These are phyloP conservation scores for Chaenodraco wilsoni DNA, from an alignment of 2,797 vertebrate genomes.

Conservation along the genomic window DNA sequence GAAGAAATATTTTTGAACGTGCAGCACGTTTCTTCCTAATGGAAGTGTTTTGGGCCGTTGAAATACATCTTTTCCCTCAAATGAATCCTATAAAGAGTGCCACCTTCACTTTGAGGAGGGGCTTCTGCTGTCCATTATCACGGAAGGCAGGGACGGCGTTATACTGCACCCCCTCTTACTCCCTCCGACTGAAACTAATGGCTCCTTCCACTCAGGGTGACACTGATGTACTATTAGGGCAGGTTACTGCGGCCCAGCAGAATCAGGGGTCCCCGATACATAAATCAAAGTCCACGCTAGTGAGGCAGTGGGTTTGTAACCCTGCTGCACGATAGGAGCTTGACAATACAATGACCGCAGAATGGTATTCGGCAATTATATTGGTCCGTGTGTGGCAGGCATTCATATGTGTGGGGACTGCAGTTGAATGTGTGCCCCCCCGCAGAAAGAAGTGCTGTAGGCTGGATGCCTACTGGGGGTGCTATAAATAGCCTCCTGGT, in stretches of 20 bases:
- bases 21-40: too few species aligned
- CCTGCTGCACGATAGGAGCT: conserved; percentile 6
- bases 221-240: conserved; percentile 73
- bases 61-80: too few species aligned
- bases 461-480: conserved; percentile 64
- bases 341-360: neutral
- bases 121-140: conserved; percentile 33
- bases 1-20: too few species aligned
- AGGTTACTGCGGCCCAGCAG: conserved; percentile 61
- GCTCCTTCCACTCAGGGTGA: conserved; percentile 47
- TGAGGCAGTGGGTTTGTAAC: conserved; percentile 6
- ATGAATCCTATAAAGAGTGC: neutral
- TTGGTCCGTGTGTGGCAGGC: neutral
- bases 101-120: neutral
- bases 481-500: conserved; percentile 75
- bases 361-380: conserved; percentile 11
- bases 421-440: conserved; percentile 23
- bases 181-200: conserved; percentile 60
- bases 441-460: conserved; percentile 56
- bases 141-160: conserved; percentile 21
- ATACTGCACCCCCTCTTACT: neutral
- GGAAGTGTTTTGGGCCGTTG: too few species aligned
- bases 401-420: neutral
- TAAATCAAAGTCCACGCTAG: conserved; percentile 60
- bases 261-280: conserved; percentile 51